A percentile compares a stretch with the other conserved stretches of the same genome.
These are phyloP conservation scores for Chrysoperla carnea DNA, from an alignment of 1,140 invertebrate genomes.

Conservation along the genomic window DNA sequence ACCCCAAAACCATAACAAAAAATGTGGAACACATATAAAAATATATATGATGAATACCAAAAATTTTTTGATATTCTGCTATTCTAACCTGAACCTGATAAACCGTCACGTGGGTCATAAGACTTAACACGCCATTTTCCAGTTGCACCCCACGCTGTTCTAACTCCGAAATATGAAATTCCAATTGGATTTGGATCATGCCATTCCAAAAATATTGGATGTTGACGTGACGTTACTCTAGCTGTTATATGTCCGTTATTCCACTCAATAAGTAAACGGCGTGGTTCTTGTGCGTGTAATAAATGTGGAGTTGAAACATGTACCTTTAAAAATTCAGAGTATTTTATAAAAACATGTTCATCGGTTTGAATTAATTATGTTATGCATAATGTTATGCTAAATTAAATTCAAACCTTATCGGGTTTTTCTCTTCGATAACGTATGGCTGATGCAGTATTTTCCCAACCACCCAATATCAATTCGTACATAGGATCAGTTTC, in stretches of 20 bases:
- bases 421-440: slow-evolving; percentile 38
- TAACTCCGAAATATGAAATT: slow-evolving; percentile 36
- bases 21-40: too few relatives aligned
- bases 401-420: slow-evolving; percentile 30
- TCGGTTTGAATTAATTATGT: neutral
- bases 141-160: slow-evolving; percentile 38
- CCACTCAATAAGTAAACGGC: slow-evolving; percentile 38
- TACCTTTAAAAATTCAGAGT: slow-evolving; percentile 22
- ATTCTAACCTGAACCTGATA: too few relatives aligned
- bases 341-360: neutral
- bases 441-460: slow-evolving; percentile 38
- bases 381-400: too few relatives aligned
- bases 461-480: slow-evolving; percentile 41
- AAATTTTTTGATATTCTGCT: too few relatives aligned
- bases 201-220: slow-evolving; percentile 33
- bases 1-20: too few relatives aligned
- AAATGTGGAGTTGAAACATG: slow-evolving; percentile 30
- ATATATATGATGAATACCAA: too few relatives aligned
- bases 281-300: slow-evolving; percentile 30
- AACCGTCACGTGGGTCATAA: neutral
- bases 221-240: slow-evolving; percentile 20
- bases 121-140: slow-evolving; percentile 33
- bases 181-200: slow-evolving; percentile 34
- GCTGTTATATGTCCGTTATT: slow-evolving; percentile 31
- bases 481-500: slow-evolving; percentile 39